phyloP scores from a whole-genome alignment of 2,113 vertebrate species.

The Stegastes partitus region DNA sequence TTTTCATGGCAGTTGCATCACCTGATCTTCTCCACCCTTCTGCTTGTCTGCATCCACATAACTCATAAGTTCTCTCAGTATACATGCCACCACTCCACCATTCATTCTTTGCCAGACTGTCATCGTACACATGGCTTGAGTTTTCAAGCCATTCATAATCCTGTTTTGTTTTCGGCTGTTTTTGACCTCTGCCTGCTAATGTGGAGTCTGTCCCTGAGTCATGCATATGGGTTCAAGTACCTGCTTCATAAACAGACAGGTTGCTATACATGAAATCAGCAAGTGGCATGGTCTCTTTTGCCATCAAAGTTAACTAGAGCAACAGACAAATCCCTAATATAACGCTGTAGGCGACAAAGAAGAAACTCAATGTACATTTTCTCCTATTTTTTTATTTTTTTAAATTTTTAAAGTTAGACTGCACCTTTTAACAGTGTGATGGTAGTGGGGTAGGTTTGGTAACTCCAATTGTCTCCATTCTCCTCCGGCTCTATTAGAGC shows the following conservation, averaged over 20 bases:
- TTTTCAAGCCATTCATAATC: not conserved
- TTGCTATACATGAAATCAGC: not conserved
- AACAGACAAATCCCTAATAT: not conserved
- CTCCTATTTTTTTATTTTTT: not conserved
- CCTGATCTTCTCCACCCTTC: no score
- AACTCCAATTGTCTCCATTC: constrained; percentile 54
- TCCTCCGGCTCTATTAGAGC: constrained; percentile 65
- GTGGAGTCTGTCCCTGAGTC: not conserved
- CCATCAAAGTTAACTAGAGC: not conserved
- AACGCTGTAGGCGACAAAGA: not conserved
- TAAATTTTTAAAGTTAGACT: constrained; percentile 15
- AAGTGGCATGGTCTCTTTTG: not conserved
- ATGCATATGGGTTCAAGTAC: not conserved
- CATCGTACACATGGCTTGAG: not conserved
- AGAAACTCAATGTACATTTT: not conserved
- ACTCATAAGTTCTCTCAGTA: no score
- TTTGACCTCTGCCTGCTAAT: not conserved
- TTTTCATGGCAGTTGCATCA: no score
- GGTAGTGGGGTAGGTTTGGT: not conserved
- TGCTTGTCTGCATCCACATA: no score
- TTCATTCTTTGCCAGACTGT: not conserved
- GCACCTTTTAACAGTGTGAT: constrained; percentile 35
- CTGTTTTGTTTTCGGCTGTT: not conserved
- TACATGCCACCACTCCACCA: not conserved
- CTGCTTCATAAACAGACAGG: not conserved